phyloP scores from a whole-genome alignment of 1,140 invertebrate genomes.

The Chlorops oryzae region DNA sequence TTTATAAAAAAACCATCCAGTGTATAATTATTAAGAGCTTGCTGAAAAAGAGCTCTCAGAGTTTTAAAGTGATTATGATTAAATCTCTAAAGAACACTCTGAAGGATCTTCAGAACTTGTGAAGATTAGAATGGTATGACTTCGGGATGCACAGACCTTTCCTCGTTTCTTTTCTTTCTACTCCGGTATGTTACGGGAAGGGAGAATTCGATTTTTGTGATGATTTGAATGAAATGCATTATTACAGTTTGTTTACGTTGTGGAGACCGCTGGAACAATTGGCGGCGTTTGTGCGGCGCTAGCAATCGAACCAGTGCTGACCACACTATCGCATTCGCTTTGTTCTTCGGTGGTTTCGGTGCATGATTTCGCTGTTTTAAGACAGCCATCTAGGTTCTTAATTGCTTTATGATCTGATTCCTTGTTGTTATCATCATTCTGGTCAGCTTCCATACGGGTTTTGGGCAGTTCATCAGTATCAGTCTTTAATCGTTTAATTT shows the following conservation, averaged over 20 bases:
- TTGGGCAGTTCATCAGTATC: constrained; percentile 56
- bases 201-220: not conserved
- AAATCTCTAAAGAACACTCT: not conserved
- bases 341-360: constrained; percentile 11
- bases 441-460: constrained; percentile 3
- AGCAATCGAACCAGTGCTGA: not conserved
- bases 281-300: constrained; percentile 14
- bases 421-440: constrained; percentile 6
- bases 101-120: not conserved
- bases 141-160: not conserved
- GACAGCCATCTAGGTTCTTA: too few relatives aligned
- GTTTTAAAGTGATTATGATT: not conserved
- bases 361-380: constrained; percentile 4
- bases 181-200: not conserved
- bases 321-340: constrained; percentile 14
- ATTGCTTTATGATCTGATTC: not conserved
- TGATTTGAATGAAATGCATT: too few relatives aligned
- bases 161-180: not conserved
- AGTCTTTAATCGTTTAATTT: constrained; percentile 58
- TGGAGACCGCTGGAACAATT: constrained; percentile 21
- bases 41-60: too few relatives aligned
- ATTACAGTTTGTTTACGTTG: constrained; percentile 29
- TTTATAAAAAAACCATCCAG: too few relatives aligned
- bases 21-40: too few relatives aligned
- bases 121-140: not conserved